phyloP scores from a whole-genome alignment of 2,888 invertebrate genomes.

The Lydus trimaculatus region DNA sequence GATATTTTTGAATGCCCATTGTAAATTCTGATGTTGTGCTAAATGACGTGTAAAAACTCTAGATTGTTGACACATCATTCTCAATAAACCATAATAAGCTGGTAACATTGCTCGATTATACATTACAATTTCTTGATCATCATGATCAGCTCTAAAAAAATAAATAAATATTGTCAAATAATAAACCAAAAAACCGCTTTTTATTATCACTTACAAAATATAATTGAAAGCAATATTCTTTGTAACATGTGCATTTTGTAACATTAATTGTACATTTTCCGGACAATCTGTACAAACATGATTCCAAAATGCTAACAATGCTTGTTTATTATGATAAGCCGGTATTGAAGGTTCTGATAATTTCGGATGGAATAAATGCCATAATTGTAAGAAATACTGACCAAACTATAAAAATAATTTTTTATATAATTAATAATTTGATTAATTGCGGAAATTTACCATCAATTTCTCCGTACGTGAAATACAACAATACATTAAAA shows the following conservation, averaged over 20 bases:
- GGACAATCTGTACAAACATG: slow-evolving; percentile 92
- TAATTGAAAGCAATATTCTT: slow-evolving; percentile 97
- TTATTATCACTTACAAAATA: slow-evolving; percentile 79
- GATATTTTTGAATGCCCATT: slow-evolving; percentile 97
- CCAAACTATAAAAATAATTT: slow-evolving; percentile 76
- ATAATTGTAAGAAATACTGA: slow-evolving; percentile 88
- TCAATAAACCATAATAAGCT: slow-evolving; percentile 87
- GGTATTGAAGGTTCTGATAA: slow-evolving; percentile 94
- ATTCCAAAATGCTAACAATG: slow-evolving; percentile 92
- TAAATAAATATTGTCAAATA: background rate
- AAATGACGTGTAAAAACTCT: slow-evolving; percentile 84
- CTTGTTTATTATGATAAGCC: slow-evolving; percentile 95
- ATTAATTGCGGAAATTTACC: slow-evolving; percentile 63
- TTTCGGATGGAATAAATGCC: slow-evolving; percentile 95
- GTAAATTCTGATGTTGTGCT: slow-evolving; percentile 92
- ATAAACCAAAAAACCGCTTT: background rate
- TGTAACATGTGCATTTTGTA: slow-evolving; percentile 85
- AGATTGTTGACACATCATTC: slow-evolving; percentile 91
- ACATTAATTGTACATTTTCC: slow-evolving; percentile 88
- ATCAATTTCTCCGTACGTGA: slow-evolving; percentile 90
- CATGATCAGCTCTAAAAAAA: slow-evolving; percentile 85
- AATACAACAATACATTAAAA: slow-evolving; percentile 90
- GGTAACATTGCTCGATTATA: slow-evolving; percentile 95
- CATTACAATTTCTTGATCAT: slow-evolving; percentile 93
- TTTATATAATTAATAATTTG: background rate